Evolutionary conservation across 1,140 invertebrate species (phyloP), one percentile per base, ranked within the genome.

Genomic region (Homarus americanus): DNA sequence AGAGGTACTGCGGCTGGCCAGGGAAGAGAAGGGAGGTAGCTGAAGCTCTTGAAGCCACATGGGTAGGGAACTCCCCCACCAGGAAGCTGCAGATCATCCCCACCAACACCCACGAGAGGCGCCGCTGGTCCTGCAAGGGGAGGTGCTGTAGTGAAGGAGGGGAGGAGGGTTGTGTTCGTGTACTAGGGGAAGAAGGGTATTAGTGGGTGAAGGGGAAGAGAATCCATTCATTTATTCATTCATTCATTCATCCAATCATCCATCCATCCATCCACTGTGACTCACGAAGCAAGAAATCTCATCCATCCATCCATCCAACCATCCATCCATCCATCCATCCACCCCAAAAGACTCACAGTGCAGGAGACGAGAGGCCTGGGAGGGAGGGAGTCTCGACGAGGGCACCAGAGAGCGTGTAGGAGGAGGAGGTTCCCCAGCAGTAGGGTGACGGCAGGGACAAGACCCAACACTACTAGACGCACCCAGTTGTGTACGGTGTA

Each of bases 401-500:
- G 69, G 24, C 73, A 24, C 72, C 86, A 44, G 38, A 92, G 79
- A 17, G 91, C 91, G 49, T 87, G 78, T 3, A 92, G 78, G 20
- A 92, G 80, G 9, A 92, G 53, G 28, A 92, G 58, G 85, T 92
- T 92, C 7, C 91, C 84, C 36, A 88, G 36, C 24, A 85, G 63
- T 2, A 92, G 78, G 49, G 78, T 83, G 28, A 91, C 63, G 44
- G 66, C 91, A 32, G 91, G 86, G 20, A 82, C 38, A 1, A 92
- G 66, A 2, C 83, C 91, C 20, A 92, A 82, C 32, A 92, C 41
- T n/a, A 91, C 69, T 9, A 92, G 82, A 2, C 91, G 40, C 28
- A 92, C 1, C 91, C 91, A 92, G 87, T 92, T 92, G 66, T 92
- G 91, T 20, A 91, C 7, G n/a, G 86, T 58, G 78, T 92, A 92